Conservation (phyloP, 2,888 invertebrate genomes). For the Endomychus coccineus region DNA sequence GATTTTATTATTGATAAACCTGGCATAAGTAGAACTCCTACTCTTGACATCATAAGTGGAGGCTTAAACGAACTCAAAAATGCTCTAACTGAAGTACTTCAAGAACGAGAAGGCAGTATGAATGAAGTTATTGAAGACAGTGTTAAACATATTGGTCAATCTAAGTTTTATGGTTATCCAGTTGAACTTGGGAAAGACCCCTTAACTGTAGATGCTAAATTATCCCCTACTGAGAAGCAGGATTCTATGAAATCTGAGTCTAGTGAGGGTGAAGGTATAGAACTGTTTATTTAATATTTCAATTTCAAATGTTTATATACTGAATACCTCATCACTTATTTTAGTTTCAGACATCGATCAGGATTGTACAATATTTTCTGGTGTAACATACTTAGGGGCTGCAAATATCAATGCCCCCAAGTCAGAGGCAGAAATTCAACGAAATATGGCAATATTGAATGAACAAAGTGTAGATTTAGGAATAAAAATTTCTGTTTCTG, state of each 20-base stretch:
- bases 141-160: constrained; percentile 46
- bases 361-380: constrained; percentile 86
- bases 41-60: constrained; percentile 54
- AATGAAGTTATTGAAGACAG: constrained; percentile 32
- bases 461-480: constrained; percentile 64
- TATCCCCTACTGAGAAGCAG: constrained; percentile 57
- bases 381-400: constrained; percentile 88
- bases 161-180: constrained; percentile 46
- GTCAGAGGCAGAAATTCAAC: constrained; percentile 85
- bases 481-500: constrained; percentile 84
- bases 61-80: constrained; percentile 56
- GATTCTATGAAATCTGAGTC: constrained; percentile 74
- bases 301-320: neutral
- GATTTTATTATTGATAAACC: constrained; percentile 56
- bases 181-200: constrained; percentile 37
- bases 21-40: constrained; percentile 46
- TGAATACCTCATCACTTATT: constrained; percentile 4
- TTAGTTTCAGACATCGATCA: constrained; percentile 75
- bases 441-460: constrained; percentile 88
- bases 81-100: constrained; percentile 52
- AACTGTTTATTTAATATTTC: constrained; percentile 1
- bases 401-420: constrained; percentile 88
- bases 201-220: constrained; percentile 28
- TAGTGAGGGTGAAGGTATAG: constrained; percentile 58
- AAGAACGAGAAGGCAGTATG: constrained; percentile 34